Base-by-base conservation (phyloP, 2,797 vertebrate genomes). In the Poecilia wingei region DNA sequence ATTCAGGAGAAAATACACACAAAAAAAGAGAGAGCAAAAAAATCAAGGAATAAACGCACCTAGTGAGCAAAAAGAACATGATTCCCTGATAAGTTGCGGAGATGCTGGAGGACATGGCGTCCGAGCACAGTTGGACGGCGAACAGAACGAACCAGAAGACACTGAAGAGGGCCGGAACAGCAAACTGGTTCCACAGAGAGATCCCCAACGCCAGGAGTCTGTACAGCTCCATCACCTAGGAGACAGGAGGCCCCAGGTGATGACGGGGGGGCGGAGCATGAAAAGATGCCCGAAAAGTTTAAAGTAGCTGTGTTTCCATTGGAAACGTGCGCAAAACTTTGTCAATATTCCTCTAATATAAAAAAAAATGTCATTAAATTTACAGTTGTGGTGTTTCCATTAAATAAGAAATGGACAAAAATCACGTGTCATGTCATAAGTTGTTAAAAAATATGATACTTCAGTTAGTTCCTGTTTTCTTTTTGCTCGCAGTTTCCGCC, bases 111-210 rank as follows among this genome's bases (percentile, higher is more conserved):
- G 94, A 92, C 76, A 93, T 85, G 75, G 82, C 49, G 76, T 95
- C 90, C 2, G 94, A 92, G 75, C 86, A 90, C 77, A 97, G 92
- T 69, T 97, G 96, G 41, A 97, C 94, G 25, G 90, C 78, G 84
- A 97, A 97, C 20, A 97, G 93, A 53, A 96, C 94, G 39, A 96
- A 92, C 97, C 97, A 98, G 93, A 97, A 98, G 78, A 96, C 92
- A 8, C 94, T 96, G 94, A 98, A 97, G 83, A 97, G 94, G 33
- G 95, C 89, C 0, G 97, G 97, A 74, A 98, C 85, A 0, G 96
- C 95, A 92, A 97, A 96, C 88, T 95, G 94, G 83, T 95, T 96
- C 97, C 97, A 98, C 22, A 97, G 94, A 39, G 96, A 94, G 90
- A 96, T 86, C 1, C 92, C 96, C 75, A 97, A 93, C 0, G 93